A percentile compares a stretch with the other conserved stretches of the same genome.
Conservation (phyloP, 2,113 vertebrate species). For the Bagarius yarrelli region DNA sequence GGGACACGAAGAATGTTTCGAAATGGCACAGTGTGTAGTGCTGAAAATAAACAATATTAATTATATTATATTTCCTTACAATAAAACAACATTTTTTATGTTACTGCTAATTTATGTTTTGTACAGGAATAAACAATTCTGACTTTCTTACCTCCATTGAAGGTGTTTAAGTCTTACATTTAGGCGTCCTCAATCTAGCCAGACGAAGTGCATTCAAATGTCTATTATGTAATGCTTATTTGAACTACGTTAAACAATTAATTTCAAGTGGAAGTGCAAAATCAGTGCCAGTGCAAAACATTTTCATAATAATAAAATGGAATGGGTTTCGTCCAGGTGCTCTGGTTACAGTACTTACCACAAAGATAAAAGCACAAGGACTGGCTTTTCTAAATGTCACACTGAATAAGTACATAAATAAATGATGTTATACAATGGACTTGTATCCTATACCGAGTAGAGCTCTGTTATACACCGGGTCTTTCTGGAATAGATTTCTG, state of each 20-base stretch:
- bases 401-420: background rate
- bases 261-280: too few relatives aligned
- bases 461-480: background rate
- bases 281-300: too few relatives aligned
- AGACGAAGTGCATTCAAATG: background rate
- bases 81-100: background rate
- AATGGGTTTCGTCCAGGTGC: background rate
- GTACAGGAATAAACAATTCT: background rate
- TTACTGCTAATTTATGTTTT: background rate
- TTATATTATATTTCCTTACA: background rate
- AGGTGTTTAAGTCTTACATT: background rate
- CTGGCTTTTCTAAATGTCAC: background rate
- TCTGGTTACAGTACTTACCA: background rate
- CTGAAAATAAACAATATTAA: slow-evolving; percentile 6
- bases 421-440: background rate
- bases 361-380: background rate
- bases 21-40: too few relatives aligned
- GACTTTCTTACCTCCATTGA: background rate
- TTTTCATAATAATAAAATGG: too few relatives aligned
- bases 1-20: background rate
- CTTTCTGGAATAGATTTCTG: background rate
- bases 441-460: background rate
- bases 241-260: background rate
- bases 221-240: background rate
- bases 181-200: background rate